Conservation (phyloP, 92 coral and sea anemone species). For the Muricea muricata region DNA sequence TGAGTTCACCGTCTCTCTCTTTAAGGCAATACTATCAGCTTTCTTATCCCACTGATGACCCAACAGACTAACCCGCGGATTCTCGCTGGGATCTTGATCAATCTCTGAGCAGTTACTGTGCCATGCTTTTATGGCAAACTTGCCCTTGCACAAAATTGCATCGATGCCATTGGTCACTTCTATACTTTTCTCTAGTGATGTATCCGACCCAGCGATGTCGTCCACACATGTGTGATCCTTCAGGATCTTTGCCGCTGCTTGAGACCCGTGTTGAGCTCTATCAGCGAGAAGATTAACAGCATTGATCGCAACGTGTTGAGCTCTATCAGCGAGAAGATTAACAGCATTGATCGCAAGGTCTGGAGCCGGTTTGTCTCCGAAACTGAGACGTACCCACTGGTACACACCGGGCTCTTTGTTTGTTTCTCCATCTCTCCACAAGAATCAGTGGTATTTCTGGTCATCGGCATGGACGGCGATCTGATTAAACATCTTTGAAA, state of each 20-base stretch:
- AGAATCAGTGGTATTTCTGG: background rate
- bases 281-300: too few relatives aligned
- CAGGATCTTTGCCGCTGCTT: background rate
- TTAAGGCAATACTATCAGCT: background rate
- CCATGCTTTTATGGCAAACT: slow-evolving; percentile 5
- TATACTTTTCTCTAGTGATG: background rate
- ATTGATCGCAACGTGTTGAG: too few relatives aligned
- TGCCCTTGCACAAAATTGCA: background rate
- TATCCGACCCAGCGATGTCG: background rate
- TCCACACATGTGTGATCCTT: background rate
- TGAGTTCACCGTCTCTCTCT: background rate
- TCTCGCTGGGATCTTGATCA: background rate
- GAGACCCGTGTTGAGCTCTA: too few relatives aligned
- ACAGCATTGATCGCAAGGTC: background rate
- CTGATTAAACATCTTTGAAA: slow-evolving; percentile 13
- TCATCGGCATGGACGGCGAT: slow-evolving; percentile 15
- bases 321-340: background rate
- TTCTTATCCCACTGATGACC: slow-evolving; percentile 14
- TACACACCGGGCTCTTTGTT: background rate
- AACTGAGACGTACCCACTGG: slow-evolving; percentile 18
- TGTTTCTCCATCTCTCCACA: slow-evolving; percentile 12
- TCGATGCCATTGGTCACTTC: background rate
- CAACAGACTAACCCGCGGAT: background rate
- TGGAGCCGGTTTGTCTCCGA: slow-evolving; percentile 15
- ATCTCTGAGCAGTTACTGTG: background rate